Percentiles rank a stretch among this genome's conserved stretches.
These are phyloP conservation scores for Arbacia lixula DNA, from an alignment of 53 echinoderm and acorn worm species.

Conservation along the genomic window DNA sequence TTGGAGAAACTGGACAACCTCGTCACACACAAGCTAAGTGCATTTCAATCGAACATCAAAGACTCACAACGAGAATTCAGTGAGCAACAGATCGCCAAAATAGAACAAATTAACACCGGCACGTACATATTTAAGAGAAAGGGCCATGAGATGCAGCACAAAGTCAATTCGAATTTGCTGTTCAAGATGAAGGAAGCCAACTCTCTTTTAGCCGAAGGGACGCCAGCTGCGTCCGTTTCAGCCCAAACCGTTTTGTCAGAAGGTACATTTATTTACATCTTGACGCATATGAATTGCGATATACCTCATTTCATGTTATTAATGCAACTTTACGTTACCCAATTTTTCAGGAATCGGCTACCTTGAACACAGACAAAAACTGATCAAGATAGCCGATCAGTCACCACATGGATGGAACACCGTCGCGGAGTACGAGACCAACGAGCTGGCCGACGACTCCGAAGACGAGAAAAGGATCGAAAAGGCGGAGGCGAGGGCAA, in stretches of 20 bases:
- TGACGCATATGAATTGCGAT: not conserved
- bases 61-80: conserved; percentile 21
- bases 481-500: conserved; percentile 27
- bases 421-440: conserved; percentile 32
- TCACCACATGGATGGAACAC: conserved; percentile 28
- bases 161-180: conserved; percentile 25
- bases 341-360: conserved; percentile 20
- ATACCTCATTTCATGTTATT: not conserved
- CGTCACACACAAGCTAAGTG: not conserved
- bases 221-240: not conserved
- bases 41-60: conserved; percentile 5
- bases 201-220: not conserved
- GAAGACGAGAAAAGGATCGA: conserved; percentile 21
- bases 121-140: conserved; percentile 41
- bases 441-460: conserved; percentile 38
- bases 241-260: not conserved
- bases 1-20: not conserved
- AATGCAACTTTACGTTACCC: too few relatives aligned
- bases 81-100: conserved; percentile 32
- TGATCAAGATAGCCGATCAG: conserved; percentile 37
- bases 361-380: conserved; percentile 16
- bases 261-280: not conserved
- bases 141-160: conserved; percentile 37
- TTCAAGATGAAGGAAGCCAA: not conserved
- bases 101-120: conserved; percentile 27